Evolutionary conservation across 2,888 invertebrate species (phyloP).

Genomic region (Calameuta pallipes): DNA sequence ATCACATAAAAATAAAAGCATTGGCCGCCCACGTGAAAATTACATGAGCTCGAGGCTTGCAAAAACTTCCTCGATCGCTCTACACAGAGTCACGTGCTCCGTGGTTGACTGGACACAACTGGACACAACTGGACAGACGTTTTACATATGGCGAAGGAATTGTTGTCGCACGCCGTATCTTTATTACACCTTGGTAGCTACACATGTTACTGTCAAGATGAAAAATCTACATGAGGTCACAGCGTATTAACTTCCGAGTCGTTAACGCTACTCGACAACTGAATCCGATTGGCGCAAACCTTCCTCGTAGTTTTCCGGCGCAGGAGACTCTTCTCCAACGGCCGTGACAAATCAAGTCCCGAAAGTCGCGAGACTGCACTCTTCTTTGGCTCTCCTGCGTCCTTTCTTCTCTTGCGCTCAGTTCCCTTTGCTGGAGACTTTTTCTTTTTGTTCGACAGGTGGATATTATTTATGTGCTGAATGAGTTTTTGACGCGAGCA

Average conservation of each 20-base stretch:
- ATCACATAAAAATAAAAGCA: not conserved
- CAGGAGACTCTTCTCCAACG: constrained; percentile 32
- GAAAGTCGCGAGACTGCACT: constrained; percentile 41
- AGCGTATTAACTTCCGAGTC: not conserved
- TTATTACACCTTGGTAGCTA: not conserved
- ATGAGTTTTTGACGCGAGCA: constrained; percentile 36
- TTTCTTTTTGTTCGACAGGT: constrained; percentile 26
- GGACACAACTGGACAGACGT: not conserved
- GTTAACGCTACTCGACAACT: not conserved
- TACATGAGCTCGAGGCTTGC: not conserved
- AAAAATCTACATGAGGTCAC: not conserved
- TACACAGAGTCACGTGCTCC: not conserved
- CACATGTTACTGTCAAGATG: not conserved
- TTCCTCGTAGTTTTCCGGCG: constrained; percentile 20
- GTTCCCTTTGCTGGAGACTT: constrained; percentile 16
- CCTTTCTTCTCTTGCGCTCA: constrained; percentile 34
- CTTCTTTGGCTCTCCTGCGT: constrained; percentile 40
- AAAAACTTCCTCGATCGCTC: not conserved
- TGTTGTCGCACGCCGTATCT: not conserved
- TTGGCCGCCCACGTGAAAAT: not conserved
- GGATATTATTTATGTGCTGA: constrained; percentile 40
- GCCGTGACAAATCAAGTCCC: constrained; percentile 38
- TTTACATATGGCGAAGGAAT: not conserved
- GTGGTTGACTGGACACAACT: too few species aligned
- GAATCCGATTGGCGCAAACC: not conserved